Base-by-base conservation (phyloP, 2,888 invertebrate species). In the Lepidonotus clava region DNA sequence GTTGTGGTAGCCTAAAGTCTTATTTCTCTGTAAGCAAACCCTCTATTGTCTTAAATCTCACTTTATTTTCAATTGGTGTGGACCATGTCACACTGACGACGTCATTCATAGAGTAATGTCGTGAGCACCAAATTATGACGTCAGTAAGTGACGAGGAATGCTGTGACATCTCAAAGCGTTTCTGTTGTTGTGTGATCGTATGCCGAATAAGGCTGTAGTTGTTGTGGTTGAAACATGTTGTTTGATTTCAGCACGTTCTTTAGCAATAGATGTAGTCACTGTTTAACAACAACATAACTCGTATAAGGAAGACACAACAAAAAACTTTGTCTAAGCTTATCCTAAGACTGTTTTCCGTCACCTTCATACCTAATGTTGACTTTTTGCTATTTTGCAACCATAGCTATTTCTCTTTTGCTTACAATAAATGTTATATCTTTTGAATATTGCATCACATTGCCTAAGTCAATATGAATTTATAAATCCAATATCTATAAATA, bases 141-240 rank as follows among this genome's bases (percentile, higher is more conserved):
- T 71, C 36, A 36, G 71, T 71, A 34, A 71, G 36, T 71, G 71
- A 71, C n/a, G 66, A 24, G 71, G 46, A 46, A 18, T 46, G 46
- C 18, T 46, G 46, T 46, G 46, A 46, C 46, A 8, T 36, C 6
- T 71, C 4, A 38, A 38, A 36, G 56, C 24, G 28, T 61, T 8
- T 18, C n/a, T 61, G 61, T 61, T 71, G 71, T 71, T 71, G 71
- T 71, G 38, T 71, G 71, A 18, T 21, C 71, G n/a, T 38, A 34
- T 38, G 2, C n/a, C 18, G 36, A 11, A n/a, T 18, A n/a, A 56
- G 14, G n/a, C 34, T 36, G 38, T 71, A 67, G 36, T 1, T 71
- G 71, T 71, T 11, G 38, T 6, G 32, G 34, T 67, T 34, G 1
- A 71, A 14, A 71, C 11, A 36, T n/a, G 18, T 71, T 38, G 34